Base-by-base conservation (phyloP, 2,113 vertebrate genomes). In the Notiomystis cincta region DNA sequence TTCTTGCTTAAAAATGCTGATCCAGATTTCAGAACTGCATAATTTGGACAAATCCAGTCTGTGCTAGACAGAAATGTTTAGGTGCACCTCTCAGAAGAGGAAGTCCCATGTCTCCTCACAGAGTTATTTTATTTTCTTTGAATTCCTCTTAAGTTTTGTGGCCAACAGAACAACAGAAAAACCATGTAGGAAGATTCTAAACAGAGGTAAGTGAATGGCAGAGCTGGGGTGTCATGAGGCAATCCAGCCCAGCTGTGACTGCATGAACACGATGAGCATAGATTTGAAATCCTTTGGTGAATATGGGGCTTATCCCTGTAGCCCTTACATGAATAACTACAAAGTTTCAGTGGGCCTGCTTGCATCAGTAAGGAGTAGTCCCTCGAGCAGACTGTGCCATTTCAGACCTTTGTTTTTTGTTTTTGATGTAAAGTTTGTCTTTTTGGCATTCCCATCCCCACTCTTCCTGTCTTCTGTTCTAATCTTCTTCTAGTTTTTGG, bases 401-500 rank as follows among this genome's bases (percentile, higher is more conserved):
- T 94, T 94, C 84, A 95, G 83, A 86, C 35, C 51, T 56, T 84
- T 5, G 1, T 2, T 91, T 93, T 89, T 91, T 58, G 58, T 44
- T 67, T 85, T 79, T 86, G 60, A 76, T 79, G 48, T 78, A 69
- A 94, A 95, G 45, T 53, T 58, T 51, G 56, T 80, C 57, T 80
- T 92, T 89, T 91, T 67, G 82, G 28, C 78, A 90, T 91, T 96
- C 83, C 53, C 71, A 90, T 86, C 53, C 45, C 67, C 60, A 87
- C 31, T 76, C 64, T 45, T 92, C 71, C 62, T 7, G 2, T 62
- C 60, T 90, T 38, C 60, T 69, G 13, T 72, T 93, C 79, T 94
- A 95, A 94, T 94, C 37, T 82, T 81, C 66, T 87, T 84, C 62
- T 76, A 57, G 69, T 97, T 84, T 92, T 96, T 91, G 71, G 82